A percentile compares a stretch with the other conserved stretches of the same genome.
phyloP scores from a whole-genome alignment of 2,113 vertebrate species.

The Lepus europaeus region DNA sequence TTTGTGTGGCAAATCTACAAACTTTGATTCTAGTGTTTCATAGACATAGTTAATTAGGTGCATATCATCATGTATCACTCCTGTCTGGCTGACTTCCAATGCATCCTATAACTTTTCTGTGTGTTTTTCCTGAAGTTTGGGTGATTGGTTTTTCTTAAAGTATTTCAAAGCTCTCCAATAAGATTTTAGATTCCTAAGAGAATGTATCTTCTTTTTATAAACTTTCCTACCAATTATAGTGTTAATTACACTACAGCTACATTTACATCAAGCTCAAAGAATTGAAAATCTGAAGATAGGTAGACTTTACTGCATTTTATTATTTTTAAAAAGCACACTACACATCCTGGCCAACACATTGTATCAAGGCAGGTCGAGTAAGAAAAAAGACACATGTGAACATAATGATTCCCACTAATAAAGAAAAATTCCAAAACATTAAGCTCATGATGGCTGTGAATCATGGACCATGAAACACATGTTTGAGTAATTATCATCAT shows the following conservation, averaged over 20 bases:
- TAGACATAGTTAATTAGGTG: background rate
- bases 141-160: slow-evolving; percentile 14
- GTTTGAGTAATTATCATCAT: background rate
- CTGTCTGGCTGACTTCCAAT: background rate
- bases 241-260: background rate
- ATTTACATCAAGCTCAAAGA: background rate
- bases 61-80: background rate
- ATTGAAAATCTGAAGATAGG: background rate
- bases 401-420: background rate
- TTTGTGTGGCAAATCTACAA: background rate
- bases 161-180: background rate
- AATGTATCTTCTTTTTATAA: background rate
- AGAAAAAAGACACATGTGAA: background rate
- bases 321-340: background rate
- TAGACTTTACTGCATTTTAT: background rate
- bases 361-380: background rate
- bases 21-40: background rate
- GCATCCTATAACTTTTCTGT: background rate
- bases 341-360: background rate
- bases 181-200: background rate
- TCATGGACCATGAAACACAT: background rate
- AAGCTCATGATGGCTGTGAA: background rate
- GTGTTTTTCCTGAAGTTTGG: background rate
- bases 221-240: background rate
- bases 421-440: background rate